phyloP scores from a whole-genome alignment of 2,113 vertebrate genomes.

The Cyprinodon brontotheroides region DNA sequence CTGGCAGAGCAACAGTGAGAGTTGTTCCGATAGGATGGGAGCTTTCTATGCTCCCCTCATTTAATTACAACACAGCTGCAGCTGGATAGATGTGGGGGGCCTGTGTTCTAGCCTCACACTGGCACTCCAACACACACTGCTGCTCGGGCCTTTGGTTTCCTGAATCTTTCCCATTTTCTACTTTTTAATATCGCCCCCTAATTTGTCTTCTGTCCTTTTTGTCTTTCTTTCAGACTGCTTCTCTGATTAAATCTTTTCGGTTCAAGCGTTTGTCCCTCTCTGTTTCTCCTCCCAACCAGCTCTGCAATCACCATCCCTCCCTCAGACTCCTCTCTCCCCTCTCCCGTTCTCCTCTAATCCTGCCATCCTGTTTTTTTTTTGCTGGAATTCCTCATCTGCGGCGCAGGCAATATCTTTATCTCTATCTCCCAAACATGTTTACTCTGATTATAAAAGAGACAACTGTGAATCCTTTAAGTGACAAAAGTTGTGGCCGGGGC shows the following conservation, averaged over 20 bases:
- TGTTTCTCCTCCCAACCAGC: constrained; percentile 49
- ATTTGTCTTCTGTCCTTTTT: constrained; percentile 61
- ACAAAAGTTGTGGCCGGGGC: constrained; percentile 76
- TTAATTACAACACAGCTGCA: constrained; percentile 80
- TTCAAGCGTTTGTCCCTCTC: constrained; percentile 64
- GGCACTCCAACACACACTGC: constrained; percentile 62
- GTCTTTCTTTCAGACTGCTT: constrained; percentile 68
- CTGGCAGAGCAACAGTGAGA: constrained; percentile 80
- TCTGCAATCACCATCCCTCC: constrained; percentile 57
- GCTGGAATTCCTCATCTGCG: constrained; percentile 73
- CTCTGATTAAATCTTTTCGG: constrained; percentile 71
- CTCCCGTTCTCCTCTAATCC: constrained; percentile 55
- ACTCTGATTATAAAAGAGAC: constrained; percentile 79
- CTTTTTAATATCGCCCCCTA: constrained; percentile 71
- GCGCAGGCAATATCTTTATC: constrained; percentile 77
- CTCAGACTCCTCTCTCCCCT: constrained; percentile 35
- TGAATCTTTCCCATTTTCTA: constrained; percentile 65
- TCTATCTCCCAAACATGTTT: constrained; percentile 77
- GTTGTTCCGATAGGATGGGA: constrained; percentile 80
- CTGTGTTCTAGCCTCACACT: constrained; percentile 80
- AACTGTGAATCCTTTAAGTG: constrained; percentile 80
- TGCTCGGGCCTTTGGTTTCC: constrained; percentile 64
- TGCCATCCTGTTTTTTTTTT: constrained; percentile 75
- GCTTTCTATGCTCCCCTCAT: constrained; percentile 72
- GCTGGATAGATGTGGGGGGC: constrained; percentile 80